Base-by-base conservation (phyloP, 2,888 invertebrate genomes). In the Malthinus seriepunctatus region DNA sequence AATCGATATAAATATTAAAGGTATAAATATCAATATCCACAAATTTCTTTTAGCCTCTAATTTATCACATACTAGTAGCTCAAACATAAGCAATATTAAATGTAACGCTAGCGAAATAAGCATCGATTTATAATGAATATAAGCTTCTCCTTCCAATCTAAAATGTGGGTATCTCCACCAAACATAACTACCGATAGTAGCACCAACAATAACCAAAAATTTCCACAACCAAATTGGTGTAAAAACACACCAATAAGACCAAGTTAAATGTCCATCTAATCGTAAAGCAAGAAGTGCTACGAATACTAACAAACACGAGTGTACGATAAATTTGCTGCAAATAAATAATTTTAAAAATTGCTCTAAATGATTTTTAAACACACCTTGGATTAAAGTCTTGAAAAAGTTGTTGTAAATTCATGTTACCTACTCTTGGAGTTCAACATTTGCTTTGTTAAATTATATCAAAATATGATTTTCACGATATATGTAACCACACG, bases 211-310 rank as follows among this genome's bases (percentile, higher is more conserved):
- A 10, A 95, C 97, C 75, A 96, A 84, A 63, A 88, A 85, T 77
- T 99, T 98, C 96, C 98, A 98, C 68, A 96, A 87, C 97, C 97
- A 99, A 74, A 99, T 88, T 49, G 99, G 98, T 12, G 91, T 86
- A 79, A 99, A 98, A 39, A 99, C 90, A 6, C 92, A 88, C 96
- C 97, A 97, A 79, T 91, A 97, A 46, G 93, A 95, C 93, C 96
- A 96, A 74, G 91, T 86, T 75, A 93, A 88, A 60, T 86, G 86
- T 63, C 89, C 88, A 81, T 99, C 99, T 68, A 96, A 82, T 71
- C 93, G 88, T 71, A 99, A 82, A 9, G 97, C 91, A 78, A 98
- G 89, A 66, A 98, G 82, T 61, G 91, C 86, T 59, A 95, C 93
- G 80, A 99, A 98, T 68, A 93, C 83, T 76, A 97, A 86, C 69